Evolutionary conservation across 37 sponge, comb jelly and placozoan genomes (phyloP), one percentile per base, ranked within the genome.

Genomic region (Ianthella basta): DNA sequence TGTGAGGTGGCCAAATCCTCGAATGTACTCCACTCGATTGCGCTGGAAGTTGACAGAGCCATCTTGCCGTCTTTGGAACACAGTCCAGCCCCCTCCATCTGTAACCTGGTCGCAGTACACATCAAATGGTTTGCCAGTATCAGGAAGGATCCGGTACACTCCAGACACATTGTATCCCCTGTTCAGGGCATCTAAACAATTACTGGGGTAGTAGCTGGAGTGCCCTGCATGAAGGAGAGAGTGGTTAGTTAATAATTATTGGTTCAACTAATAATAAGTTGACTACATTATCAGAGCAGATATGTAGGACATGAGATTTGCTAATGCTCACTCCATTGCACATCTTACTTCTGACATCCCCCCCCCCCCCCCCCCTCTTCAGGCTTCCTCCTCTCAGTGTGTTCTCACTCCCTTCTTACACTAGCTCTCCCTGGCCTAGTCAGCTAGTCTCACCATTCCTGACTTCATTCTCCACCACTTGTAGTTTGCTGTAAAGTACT

Each of bases 81-180:
- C 82, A 0, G 82, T 57, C 82, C 82, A 81, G 15, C 82, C 82
- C 6, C 82, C 82, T 19, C 82, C 82, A 60, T 81, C 82, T 19
- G 82, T 81, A 3, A 24, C 39, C 82, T 35, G 25, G 82, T 81
- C 82, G 33, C 82, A 81, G 41, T 41, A 81, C 21, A 57, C 82
- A 4, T 81, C 82, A 34, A 81, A 81, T 56, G 82, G 63, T 15
- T 34, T 59, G 20, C 55, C 55, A 35, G 10, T 32, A 53, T 75
- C 78, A 20, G 82, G 82, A 13, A 27, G 39, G 38, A 81, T 81
- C 25, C 23, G 29, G 33, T 81, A 81, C 59, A 81, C 63, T 19
- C 82, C 82, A 57, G 63, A 39, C 27, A 53, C 55, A 34, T 81
- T 57, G 60, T 29, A 14, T 14, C 82, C 82, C 82, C 29, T 27